Evolutionary conservation across 2,797 vertebrate genomes (phyloP).

Genomic region (Triplophysa bombifrons): DNA sequence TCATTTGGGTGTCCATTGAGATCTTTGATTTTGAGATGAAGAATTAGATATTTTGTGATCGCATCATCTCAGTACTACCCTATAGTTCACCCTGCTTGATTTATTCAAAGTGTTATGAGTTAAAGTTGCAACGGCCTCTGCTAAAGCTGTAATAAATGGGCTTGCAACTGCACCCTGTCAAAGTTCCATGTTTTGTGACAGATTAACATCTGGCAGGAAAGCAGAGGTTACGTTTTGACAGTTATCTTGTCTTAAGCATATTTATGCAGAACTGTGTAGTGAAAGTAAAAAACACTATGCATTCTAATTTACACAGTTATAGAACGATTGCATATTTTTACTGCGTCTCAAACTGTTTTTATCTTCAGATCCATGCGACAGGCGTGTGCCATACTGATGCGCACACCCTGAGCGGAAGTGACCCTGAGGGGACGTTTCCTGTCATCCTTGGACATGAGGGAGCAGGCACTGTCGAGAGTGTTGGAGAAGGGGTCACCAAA

Average conservation of each 20-base stretch:
- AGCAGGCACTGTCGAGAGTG: slow-evolving; percentile 91
- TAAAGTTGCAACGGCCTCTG: background rate
- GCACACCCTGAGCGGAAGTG: slow-evolving; percentile 91
- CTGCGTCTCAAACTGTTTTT: background rate
- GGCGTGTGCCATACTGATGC: slow-evolving; percentile 96
- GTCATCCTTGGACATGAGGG: slow-evolving; percentile 96
- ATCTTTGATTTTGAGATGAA: background rate
- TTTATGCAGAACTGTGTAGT: background rate
- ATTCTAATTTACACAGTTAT: background rate
- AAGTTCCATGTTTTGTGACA: background rate
- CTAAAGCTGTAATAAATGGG: background rate
- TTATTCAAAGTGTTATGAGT: no score
- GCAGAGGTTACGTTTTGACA: background rate
- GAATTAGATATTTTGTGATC: no score
- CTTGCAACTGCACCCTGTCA: slow-evolving; percentile 9
- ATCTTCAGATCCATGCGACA: slow-evolving; percentile 85
- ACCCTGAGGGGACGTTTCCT: slow-evolving; percentile 93
- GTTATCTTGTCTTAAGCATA: background rate
- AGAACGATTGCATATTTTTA: background rate
- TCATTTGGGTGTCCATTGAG: background rate
- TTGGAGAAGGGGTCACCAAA: slow-evolving; percentile 92
- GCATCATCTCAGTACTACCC: no score
- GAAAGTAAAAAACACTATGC: background rate
- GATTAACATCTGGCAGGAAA: background rate
- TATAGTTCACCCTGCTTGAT: no score